Evolutionary conservation across 2,888 invertebrate species (phyloP).

Genomic region (Tetramorium bicarinatum): DNA sequence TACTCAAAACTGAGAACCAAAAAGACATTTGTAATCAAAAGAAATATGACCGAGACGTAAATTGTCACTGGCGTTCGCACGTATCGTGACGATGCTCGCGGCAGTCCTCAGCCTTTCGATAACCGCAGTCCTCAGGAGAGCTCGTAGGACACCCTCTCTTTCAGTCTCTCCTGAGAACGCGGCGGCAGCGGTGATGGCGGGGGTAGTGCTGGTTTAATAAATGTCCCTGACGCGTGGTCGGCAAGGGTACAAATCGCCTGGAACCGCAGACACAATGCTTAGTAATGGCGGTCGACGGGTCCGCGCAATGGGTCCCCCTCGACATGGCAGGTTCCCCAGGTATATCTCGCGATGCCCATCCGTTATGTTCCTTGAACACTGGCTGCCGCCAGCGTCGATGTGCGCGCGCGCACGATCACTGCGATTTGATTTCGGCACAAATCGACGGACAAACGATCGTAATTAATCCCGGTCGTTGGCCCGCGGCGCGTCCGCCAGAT

Average conservation of each 20-base stretch:
- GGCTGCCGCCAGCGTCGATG: conserved; percentile 34
- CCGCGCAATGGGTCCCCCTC: conserved; percentile 68
- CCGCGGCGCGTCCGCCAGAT: conserved; percentile 58
- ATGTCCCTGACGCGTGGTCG: conserved; percentile 81
- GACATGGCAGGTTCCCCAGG: conserved; percentile 68
- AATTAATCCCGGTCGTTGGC: conserved; percentile 79
- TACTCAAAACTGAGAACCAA: not conserved
- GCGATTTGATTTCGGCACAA: conserved; percentile 81
- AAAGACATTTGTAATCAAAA: not conserved
- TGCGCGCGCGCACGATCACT: conserved; percentile 66
- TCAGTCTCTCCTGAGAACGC: conserved; percentile 26
- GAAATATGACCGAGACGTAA: not conserved
- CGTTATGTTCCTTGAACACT: conserved; percentile 79
- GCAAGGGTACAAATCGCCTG: conserved; percentile 83
- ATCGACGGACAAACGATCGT: conserved; percentile 83
- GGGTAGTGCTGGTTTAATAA: conserved; percentile 79
- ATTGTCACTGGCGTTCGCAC: not conserved
- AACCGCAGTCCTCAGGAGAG: conserved; percentile 45
- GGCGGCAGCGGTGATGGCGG: conserved; percentile 31
- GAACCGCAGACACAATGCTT: conserved; percentile 85
- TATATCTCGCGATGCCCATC: conserved; percentile 76
- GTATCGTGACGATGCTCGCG: not conserved
- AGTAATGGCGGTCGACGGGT: conserved; percentile 83
- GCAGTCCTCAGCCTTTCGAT: conserved; percentile 10
- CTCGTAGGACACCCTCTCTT: conserved; percentile 32